These are phyloP conservation scores for Hippocampus barbouri DNA, from an alignment of 2,113 vertebrate genomes.

Conservation along the genomic window DNA sequence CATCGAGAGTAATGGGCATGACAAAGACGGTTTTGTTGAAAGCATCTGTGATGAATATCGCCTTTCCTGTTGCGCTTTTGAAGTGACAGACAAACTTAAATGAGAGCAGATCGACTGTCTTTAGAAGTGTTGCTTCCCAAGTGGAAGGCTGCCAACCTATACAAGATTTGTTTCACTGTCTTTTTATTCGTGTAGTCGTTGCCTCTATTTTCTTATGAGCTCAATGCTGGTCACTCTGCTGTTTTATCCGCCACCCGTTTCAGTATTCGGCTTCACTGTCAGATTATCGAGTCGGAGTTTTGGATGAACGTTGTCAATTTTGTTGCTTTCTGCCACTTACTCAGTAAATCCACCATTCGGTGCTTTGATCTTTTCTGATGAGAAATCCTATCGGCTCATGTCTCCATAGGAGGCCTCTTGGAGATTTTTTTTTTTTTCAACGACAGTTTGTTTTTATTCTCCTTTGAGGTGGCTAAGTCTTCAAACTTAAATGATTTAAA, in stretches of 20 bases:
- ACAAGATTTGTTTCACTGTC: neutral
- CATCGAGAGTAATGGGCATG: neutral
- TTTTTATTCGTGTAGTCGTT: neutral
- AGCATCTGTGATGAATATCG: neutral
- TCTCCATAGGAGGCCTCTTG: neutral
- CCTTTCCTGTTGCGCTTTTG: neutral
- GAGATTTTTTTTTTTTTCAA: neutral
- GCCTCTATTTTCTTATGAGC: neutral
- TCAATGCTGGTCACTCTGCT: neutral
- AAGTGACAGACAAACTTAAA: slow-evolving; percentile 3
- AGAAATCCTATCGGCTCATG: neutral
- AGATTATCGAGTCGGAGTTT: neutral
- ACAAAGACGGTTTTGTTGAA: neutral
- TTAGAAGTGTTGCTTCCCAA: neutral
- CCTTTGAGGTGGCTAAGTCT: neutral
- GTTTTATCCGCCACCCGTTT: neutral
- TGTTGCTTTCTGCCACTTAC: neutral
- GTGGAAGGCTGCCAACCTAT: neutral
- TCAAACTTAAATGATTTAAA: neutral
- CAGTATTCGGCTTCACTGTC: neutral
- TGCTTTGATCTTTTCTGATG: neutral
- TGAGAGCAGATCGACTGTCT: neutral
- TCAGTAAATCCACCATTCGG: neutral
- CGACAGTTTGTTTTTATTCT: neutral
- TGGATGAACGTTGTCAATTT: neutral